phyloP scores from a whole-genome alignment of 2,113 vertebrate genomes.

The Micromys minutus region DNA sequence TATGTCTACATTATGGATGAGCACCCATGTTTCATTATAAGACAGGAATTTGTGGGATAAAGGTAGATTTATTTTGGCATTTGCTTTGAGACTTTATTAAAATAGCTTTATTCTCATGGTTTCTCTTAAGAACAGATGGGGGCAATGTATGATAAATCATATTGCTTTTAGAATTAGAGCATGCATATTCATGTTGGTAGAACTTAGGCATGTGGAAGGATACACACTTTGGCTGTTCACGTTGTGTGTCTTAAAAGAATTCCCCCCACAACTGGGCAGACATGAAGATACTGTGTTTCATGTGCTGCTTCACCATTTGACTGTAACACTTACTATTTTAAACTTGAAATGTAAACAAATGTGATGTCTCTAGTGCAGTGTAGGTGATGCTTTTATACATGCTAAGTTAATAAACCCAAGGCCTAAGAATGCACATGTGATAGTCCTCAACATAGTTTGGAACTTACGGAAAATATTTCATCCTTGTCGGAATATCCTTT shows the following conservation, averaged over 20 bases:
- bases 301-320: background rate
- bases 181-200: background rate
- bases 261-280: too few species aligned
- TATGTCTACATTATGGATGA: background rate
- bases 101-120: background rate
- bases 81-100: background rate
- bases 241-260: background rate
- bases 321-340: background rate
- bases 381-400: background rate
- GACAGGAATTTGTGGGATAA: background rate
- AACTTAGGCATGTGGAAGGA: background rate
- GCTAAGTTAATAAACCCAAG: background rate
- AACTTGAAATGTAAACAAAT: background rate
- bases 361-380: background rate
- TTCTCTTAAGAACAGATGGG: conserved; percentile 26
- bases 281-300: background rate
- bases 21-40: background rate
- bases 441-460: background rate
- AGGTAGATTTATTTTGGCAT: background rate
- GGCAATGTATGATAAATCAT: background rate
- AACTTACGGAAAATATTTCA: background rate
- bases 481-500: background rate
- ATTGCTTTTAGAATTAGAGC: background rate
- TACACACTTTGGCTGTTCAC: background rate
- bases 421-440: background rate